These are phyloP conservation scores for Tiliacea citrago DNA, from an alignment of 2,888 invertebrate genomes.

Conservation along the genomic window DNA sequence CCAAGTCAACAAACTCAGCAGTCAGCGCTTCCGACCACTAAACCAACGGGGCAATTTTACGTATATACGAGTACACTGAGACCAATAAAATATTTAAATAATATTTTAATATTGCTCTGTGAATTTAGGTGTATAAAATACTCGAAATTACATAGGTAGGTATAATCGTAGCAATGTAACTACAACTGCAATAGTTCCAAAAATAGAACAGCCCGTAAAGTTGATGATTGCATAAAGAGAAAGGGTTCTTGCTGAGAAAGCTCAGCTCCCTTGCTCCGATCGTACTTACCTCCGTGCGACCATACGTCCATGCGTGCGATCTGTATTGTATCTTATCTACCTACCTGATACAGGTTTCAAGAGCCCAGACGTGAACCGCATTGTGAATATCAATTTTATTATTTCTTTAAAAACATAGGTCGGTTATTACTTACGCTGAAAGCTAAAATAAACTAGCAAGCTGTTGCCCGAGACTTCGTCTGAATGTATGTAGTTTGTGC, in stretches of 20 bases:
- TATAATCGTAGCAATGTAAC: background rate
- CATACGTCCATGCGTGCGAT: no score
- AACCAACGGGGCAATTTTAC: background rate
- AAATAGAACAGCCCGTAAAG: background rate
- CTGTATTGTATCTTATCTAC: no score
- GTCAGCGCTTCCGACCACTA: background rate
- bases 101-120: background rate
- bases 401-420: no score
- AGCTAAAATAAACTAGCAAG: no score
- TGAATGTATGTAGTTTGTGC: no score
- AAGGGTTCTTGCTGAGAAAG: conserved; percentile 17
- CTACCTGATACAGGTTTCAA: conserved; percentile 18
- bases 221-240: conserved; percentile 1
- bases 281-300: background rate
- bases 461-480: no score
- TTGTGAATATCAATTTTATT: background rate
- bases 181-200: background rate
- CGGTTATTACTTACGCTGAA: no score
- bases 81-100: no score
- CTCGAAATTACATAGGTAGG: background rate
- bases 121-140: no score
- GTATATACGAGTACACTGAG: no score
- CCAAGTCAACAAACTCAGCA: background rate
- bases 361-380: background rate
- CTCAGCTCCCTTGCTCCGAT: no score